Conservation (phyloP, 2,888 invertebrate genomes). For the Rhogogaster chlorosoma region DNA sequence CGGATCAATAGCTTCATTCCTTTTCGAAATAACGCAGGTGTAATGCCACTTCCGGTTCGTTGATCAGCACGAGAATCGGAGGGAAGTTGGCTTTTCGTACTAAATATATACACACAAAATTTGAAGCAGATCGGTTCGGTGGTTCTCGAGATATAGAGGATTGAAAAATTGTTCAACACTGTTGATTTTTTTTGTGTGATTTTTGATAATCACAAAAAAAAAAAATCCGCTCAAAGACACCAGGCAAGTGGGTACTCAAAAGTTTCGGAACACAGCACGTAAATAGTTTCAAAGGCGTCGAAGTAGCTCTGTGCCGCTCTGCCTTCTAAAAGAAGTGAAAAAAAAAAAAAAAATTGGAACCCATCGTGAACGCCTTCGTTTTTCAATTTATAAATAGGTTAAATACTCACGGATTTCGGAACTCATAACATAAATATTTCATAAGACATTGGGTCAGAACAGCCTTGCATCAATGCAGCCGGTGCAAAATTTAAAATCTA, state of each 20-base stretch:
- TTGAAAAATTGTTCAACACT: background rate
- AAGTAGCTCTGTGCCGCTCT: background rate
- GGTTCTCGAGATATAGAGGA: conserved; percentile 1
- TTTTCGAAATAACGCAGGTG: background rate
- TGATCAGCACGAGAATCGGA: background rate
- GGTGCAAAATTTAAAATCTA: background rate
- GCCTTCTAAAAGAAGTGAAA: background rate
- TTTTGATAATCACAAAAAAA: background rate
- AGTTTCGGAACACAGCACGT: background rate
- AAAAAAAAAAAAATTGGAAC: background rate
- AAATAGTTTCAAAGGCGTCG: background rate
- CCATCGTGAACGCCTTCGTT: background rate
- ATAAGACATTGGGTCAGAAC: background rate
- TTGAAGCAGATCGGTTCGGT: background rate
- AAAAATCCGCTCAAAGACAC: background rate
- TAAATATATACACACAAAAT: background rate
- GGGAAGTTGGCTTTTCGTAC: background rate
- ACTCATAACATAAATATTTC: background rate
- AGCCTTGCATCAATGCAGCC: background rate
- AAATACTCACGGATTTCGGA: background rate
- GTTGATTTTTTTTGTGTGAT: too few relatives aligned
- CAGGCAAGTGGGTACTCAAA: conserved; percentile 2
- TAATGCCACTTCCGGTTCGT: background rate
- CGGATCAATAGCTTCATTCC: background rate
- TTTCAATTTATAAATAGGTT: background rate